phyloP scores from a whole-genome alignment of 2,113 vertebrate species.

The Aegotheles bennettii region DNA sequence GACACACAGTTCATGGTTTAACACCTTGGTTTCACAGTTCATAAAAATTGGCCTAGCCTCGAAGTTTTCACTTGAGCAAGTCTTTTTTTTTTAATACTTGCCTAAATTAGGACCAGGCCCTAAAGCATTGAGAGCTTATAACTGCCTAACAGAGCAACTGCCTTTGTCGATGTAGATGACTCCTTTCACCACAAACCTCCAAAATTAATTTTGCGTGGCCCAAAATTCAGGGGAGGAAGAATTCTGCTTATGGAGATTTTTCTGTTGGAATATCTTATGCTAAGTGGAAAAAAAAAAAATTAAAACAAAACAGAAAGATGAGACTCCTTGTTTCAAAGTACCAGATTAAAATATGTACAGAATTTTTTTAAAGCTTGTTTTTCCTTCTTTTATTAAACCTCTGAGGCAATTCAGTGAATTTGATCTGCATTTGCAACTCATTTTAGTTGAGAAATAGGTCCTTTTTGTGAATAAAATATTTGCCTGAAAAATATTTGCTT shows the following conservation, averaged over 20 bases:
- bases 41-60: background rate
- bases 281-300: background rate
- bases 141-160: background rate
- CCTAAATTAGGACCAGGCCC: background rate
- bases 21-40: constrained; percentile 26
- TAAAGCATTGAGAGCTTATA: background rate
- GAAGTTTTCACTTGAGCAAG: background rate
- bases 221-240: background rate
- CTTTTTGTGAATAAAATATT: constrained; percentile 39
- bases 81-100: background rate
- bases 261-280: background rate
- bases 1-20: background rate
- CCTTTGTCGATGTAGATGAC: background rate
- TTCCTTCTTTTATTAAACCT: background rate
- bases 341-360: background rate
- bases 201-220: background rate
- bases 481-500: constrained; percentile 25
- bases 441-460: background rate
- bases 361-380: background rate
- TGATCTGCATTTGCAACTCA: background rate
- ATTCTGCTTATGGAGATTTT: background rate
- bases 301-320: background rate
- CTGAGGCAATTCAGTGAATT: background rate
- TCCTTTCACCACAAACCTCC: background rate
- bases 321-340: background rate